Conservation (phyloP, 2,797 vertebrate species). For the Cyprinodon diabolis region DNA sequence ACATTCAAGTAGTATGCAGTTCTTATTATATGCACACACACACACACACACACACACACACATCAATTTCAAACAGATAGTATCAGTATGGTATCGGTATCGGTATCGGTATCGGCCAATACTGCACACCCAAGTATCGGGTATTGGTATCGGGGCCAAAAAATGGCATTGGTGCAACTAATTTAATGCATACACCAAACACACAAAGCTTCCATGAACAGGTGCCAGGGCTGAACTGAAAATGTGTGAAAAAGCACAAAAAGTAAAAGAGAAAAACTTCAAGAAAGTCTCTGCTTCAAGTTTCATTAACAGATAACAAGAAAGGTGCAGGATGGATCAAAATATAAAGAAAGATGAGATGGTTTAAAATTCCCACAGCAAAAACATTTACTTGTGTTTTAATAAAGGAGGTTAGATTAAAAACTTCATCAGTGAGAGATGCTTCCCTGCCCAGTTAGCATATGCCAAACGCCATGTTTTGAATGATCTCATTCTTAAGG, state of each 20-base stretch:
- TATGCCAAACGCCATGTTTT: conserved; percentile 67
- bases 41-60: too few relatives aligned
- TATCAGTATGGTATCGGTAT: too few relatives aligned
- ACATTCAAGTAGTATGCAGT: too few relatives aligned
- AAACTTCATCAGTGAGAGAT: conserved; percentile 49
- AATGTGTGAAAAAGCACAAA: not conserved
- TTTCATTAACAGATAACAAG: not conserved
- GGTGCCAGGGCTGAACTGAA: not conserved
- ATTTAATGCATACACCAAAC: not conserved
- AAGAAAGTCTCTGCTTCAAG: not conserved
- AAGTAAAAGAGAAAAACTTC: not conserved
- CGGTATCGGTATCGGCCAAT: too few relatives aligned
- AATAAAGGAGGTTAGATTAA: not conserved
- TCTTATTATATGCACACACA: too few relatives aligned
- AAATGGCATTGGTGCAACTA: too few relatives aligned
- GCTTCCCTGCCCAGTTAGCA: conserved; percentile 53
- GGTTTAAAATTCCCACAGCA: too few relatives aligned
- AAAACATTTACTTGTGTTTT: not conserved
- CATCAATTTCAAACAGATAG: too few relatives aligned
- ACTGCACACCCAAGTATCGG: too few relatives aligned
- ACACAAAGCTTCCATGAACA: not conserved
- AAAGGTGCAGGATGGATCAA: not conserved
- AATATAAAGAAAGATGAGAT: not conserved
- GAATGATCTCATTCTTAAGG: conserved; percentile 72
- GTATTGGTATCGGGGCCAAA: too few relatives aligned